Evolutionary conservation across 2,113 vertebrate species (phyloP), one percentile per base, ranked within the genome.

Genomic region (Rostratula benghalensis): DNA sequence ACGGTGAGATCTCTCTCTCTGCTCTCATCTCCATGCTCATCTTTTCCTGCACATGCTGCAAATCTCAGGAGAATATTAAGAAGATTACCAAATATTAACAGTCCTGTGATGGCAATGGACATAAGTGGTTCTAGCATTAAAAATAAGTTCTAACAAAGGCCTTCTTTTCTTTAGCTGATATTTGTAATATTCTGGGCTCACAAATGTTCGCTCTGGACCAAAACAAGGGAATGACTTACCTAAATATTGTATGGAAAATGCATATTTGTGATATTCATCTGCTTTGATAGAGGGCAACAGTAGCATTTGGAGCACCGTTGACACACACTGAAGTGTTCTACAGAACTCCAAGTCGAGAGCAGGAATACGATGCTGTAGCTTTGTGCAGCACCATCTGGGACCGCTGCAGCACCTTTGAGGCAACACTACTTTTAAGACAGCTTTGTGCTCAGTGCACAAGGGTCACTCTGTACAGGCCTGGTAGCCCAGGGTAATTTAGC

Each of bases 21-120:
- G n/a, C 27, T 78, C 6, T 71, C 31, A 48, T 69, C 0, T 1
- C 14, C 2, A 0, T 39, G 14, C 9, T 75, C 6, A 63, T 14
- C 17, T 86, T 83, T 84, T 84, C n/a, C 23, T 63, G 46, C 39
- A 63, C 39, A 7, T 46, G n/a, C 18, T 89, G 41, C 48, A 89
- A 83, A 59, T 82, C 28, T 31, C 69, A 59, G 7, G 67, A 76
- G 17, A 78, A 69, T 65, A 74, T 81, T 63, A 81, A 83, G 63
- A 70, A 57, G 54, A 65, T 74, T 27, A 30, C 11, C 30, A 81
- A 67, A 60, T 61, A 70, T 5, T 20, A 35, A 67, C 12, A 87
- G 15, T 5, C 13, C 16, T 1, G 1, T 63, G 28, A 54, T 46
- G 17, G 45, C 56, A 87, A 60, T 2, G 16, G 23, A 37, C 13